Percentiles rank a stretch among this genome's conserved stretches.
phyloP scores from a whole-genome alignment of 2,113 vertebrate genomes.

The Ciconia maguari region DNA sequence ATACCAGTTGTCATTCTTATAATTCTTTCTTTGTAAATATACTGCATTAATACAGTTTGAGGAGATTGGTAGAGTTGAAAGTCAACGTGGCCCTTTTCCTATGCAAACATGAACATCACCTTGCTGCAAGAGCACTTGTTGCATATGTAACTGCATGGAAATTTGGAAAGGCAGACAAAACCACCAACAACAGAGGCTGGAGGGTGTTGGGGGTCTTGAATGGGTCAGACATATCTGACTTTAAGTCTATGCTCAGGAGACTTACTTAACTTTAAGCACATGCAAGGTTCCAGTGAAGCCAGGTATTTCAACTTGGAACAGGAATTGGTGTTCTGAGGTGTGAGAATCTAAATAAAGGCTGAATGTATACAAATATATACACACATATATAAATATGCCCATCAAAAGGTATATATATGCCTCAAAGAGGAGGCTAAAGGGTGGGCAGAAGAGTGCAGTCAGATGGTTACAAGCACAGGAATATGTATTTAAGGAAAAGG shows the following conservation, averaged over 20 bases:
- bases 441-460: background rate
- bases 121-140: background rate
- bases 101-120: background rate
- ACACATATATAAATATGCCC: background rate
- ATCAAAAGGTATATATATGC: background rate
- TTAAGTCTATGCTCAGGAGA: background rate
- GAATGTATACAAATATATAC: background rate
- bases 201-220: background rate
- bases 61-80: background rate
- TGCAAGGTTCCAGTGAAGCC: background rate
- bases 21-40: background rate
- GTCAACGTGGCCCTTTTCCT: background rate
- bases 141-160: background rate
- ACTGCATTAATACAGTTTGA: background rate
- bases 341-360: background rate
- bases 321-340: background rate
- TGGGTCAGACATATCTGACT: background rate
- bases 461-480: background rate
- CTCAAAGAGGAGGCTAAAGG: background rate
- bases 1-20: background rate
- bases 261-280: rapidly evolving
- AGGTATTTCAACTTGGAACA: background rate
- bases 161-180: background rate
- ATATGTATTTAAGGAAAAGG: background rate
- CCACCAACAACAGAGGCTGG: background rate